These are phyloP conservation scores for Anthopleura xanthogrammica DNA, from an alignment of 92 coral and sea anemone genomes.

Conservation along the genomic window DNA sequence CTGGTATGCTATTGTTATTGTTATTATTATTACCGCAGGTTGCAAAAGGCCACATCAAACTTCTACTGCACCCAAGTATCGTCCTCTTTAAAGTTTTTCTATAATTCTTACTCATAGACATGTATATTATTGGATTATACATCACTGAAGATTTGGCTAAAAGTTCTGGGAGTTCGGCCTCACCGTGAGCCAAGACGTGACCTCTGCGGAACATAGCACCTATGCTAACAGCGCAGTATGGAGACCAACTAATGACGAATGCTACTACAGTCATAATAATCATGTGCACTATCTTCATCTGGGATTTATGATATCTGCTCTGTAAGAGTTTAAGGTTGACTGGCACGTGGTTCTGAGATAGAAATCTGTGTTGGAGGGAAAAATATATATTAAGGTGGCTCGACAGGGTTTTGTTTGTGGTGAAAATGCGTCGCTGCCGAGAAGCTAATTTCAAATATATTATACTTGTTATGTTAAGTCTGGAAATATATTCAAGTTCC, in stretches of 20 bases:
- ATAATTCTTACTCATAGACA: conserved; percentile 46
- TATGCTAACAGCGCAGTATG: conserved; percentile 60
- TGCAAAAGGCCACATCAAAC: background rate
- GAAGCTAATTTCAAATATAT: too few relatives aligned
- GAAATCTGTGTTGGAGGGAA: conserved; percentile 5
- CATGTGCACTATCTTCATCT: conserved; percentile 47
- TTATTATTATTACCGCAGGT: too few relatives aligned
- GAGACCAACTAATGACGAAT: conserved; percentile 68
- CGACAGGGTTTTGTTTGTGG: too few relatives aligned
- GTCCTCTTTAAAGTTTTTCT: conserved; percentile 29
- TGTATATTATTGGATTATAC: conserved; percentile 67
- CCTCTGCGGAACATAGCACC: conserved; percentile 31
- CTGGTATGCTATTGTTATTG: too few relatives aligned
- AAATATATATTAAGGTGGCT: too few relatives aligned
- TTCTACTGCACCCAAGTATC: background rate
- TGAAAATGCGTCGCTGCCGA: too few relatives aligned
- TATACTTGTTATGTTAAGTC: too few relatives aligned
- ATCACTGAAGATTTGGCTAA: conserved; percentile 73
- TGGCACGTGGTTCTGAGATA: conserved; percentile 27
- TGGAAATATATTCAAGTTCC: too few relatives aligned
- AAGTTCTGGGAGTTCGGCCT: conserved; percentile 58
- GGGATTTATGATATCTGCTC: conserved; percentile 34
- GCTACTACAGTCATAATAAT: conserved; percentile 48
- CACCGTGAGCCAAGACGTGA: conserved; percentile 39
- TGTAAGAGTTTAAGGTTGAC: conserved; percentile 23